Evolutionary conservation across 1,140 invertebrate species (phyloP), one percentile per base, ranked within the genome.

Genomic region (Phymorhynchus buccinoides): DNA sequence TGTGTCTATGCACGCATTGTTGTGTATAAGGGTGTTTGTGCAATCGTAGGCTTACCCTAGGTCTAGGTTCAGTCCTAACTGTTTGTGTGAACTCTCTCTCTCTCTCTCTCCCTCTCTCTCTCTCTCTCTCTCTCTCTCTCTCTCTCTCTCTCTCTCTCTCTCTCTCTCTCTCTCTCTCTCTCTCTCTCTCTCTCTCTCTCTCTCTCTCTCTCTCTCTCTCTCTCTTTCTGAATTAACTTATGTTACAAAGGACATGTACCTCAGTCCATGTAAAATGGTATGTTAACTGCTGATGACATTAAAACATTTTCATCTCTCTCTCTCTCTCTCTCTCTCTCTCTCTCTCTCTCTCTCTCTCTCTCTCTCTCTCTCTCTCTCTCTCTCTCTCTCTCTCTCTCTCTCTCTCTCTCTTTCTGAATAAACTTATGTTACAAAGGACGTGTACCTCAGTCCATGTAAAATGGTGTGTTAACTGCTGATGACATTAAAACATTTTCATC

Each of bases 141-240:
- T 52, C 48, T 52, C 9, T 52, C 48, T 52, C 9, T 52, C 48
- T 52, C 9, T 52, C 48, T 52, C 9, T 52, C 48, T 52, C 9
- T 52, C 48, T 52, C 18, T 66, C 62, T 66, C 0, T 66, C 62
- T 52, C 22, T 66, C 62, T 66, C 22, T 66, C 62, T 66, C 62
- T 66, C 62, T 66, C 62, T 66, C 62, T 66, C 62, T 66, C 62
- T 66, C 62, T 66, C 62, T 66, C 62, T 66, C 62, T 66, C 62
- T 66, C 62, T 66, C 62, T 66, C 62, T 66, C 62, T 66, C 62
- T 66, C 62, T 66, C 62, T 66, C 62, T 66, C 62, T 66, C 62
- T 66, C 62, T 66, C 62, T 66, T n/a, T 66, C 62, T 66, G 0
- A 27, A 7, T 66, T 1, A 27, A 16, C 7, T 30, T 27, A 22